phyloP scores from a whole-genome alignment of 1,140 invertebrate species.

The Augochlora pura region DNA sequence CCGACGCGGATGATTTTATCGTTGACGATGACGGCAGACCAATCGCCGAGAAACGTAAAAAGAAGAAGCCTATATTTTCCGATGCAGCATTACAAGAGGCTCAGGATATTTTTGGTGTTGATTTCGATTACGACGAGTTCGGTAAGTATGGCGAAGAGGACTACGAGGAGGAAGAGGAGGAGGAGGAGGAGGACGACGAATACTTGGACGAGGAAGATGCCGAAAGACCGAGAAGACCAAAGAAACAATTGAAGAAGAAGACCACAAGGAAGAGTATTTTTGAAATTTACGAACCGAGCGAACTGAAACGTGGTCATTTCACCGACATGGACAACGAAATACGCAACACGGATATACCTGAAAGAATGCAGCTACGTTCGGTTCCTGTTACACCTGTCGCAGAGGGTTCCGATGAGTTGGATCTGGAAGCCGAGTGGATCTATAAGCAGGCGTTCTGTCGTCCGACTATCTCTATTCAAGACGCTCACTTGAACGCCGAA shows the following conservation, averaged over 20 bases:
- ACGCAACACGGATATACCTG: conserved; percentile 93
- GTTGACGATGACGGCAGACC: conserved; percentile 97
- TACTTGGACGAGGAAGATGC: conserved; percentile 85
- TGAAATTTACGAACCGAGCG: conserved; percentile 98
- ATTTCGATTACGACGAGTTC: conserved; percentile 94
- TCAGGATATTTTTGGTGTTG: conserved; percentile 99
- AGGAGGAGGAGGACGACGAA: conserved; percentile 87
- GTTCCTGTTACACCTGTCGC: conserved; percentile 91
- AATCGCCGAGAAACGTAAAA: conserved; percentile 92
- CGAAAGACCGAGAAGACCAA: conserved; percentile 80
- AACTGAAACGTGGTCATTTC: conserved; percentile 97
- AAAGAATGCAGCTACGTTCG: conserved; percentile 95
- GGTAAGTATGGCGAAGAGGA: conserved; percentile 83
- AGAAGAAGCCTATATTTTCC: conserved; percentile 93
- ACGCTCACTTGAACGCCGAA: conserved; percentile 80
- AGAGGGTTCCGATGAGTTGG: conserved; percentile 93
- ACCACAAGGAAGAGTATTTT: conserved; percentile 94
- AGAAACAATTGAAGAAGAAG: conserved; percentile 89
- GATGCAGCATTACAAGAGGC: conserved; percentile 98
- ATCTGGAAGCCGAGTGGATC: conserved; percentile 98
- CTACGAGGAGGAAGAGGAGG: conserved; percentile 90
- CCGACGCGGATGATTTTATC: conserved; percentile 97
- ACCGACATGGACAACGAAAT: conserved; percentile 97
- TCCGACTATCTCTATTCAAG: conserved; percentile 89
- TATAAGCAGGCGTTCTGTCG: conserved; percentile 96